Evolutionary conservation across 2,888 invertebrate species (phyloP).

Genomic region (Meiosimyza platycephala): DNA sequence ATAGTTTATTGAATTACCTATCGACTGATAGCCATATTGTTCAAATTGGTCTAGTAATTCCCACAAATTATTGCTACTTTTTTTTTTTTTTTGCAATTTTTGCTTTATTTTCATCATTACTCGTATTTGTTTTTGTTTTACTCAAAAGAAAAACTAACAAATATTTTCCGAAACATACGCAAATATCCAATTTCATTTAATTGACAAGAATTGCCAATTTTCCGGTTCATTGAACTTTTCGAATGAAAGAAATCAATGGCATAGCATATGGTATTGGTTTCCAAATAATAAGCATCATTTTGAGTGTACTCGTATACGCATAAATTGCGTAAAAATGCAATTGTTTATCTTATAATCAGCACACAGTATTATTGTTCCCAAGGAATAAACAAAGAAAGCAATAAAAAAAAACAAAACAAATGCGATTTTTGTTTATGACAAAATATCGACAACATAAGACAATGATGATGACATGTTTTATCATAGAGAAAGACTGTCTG

Average conservation of each 20-base stretch:
- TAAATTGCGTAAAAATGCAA: constrained; percentile 10
- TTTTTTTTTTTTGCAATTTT: neutral
- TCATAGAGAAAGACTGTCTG: neutral
- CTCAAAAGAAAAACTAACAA: too few species aligned
- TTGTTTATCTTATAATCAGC: neutral
- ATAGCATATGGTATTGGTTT: too few species aligned
- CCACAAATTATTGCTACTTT: too few species aligned
- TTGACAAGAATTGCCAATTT: constrained; percentile 9
- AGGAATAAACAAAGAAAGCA: too few species aligned
- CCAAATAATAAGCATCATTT: neutral
- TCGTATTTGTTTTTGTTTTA: too few species aligned
- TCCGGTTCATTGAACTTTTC: constrained; percentile 19
- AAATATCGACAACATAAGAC: neutral
- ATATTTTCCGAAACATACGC: too few species aligned
- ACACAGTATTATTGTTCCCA: neutral
- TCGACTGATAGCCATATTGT: too few species aligned
- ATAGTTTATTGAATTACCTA: too few species aligned
- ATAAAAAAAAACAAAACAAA: neutral
- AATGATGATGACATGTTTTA: neutral
- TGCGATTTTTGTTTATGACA: neutral
- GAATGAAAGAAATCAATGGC: neutral
- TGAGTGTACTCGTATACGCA: neutral
- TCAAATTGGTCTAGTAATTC: too few species aligned
- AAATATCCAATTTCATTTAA: neutral
- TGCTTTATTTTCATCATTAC: too few species aligned